These are phyloP conservation scores for Chelonus insularis DNA, from an alignment of 1,140 invertebrate species.

Conservation along the genomic window DNA sequence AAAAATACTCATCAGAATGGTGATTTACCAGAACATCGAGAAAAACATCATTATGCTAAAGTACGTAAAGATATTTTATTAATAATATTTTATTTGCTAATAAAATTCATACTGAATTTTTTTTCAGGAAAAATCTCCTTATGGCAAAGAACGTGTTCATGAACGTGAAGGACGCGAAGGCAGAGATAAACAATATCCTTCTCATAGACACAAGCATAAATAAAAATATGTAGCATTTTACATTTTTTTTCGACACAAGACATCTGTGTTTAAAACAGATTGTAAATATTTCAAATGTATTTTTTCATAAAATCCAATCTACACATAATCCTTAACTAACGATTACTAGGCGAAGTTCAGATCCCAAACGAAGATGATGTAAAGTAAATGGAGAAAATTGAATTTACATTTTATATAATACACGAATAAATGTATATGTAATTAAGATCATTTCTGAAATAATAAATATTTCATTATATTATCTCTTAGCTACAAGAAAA, in stretches of 20 bases:
- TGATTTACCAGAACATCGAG: slow-evolving; percentile 62
- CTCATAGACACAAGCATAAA: no score
- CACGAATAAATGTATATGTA: slow-evolving; percentile 60
- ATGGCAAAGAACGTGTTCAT: slow-evolving; percentile 65
- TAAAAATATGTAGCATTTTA: no score
- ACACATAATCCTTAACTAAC: slow-evolving; percentile 57
- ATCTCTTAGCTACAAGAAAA: no score
- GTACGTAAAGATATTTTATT: slow-evolving; percentile 44
- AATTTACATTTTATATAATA: slow-evolving; percentile 58
- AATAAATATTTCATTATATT: no score
- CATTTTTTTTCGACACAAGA: no score
- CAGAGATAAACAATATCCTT: slow-evolving; percentile 82
- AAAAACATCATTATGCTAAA: slow-evolving; percentile 65
- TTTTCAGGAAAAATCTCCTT: slow-evolving; percentile 73
- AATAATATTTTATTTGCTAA: not conserved
- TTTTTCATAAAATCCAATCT: not conserved
- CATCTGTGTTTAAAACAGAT: no score
- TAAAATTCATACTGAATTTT: slow-evolving; percentile 16
- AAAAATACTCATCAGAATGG: slow-evolving; percentile 64
- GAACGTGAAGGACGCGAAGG: slow-evolving; percentile 69
- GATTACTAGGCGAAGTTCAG: slow-evolving; percentile 63
- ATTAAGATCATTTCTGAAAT: slow-evolving; percentile 40
- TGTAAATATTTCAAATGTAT: no score
- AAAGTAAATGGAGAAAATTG: slow-evolving; percentile 45
- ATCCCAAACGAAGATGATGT: slow-evolving; percentile 64